These are phyloP conservation scores for Nomada hirtipes DNA, from an alignment of 2,888 invertebrate species.

Conservation along the genomic window DNA sequence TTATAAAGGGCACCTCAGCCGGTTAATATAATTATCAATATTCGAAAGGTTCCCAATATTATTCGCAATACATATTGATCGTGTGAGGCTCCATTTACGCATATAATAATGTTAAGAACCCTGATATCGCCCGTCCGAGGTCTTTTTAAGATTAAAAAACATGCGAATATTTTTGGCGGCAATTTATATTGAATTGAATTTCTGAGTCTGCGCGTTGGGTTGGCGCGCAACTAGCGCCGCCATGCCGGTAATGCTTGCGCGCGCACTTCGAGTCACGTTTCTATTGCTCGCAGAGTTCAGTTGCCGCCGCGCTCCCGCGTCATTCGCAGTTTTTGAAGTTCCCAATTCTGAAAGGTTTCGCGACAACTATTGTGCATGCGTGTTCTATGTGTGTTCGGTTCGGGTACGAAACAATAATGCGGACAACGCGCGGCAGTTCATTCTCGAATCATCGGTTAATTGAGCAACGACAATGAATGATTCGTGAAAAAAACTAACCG, in stretches of 20 bases:
- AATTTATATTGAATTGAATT: not conserved
- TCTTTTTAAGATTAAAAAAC: not conserved
- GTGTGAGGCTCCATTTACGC: no score
- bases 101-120: no score
- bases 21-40: no score
- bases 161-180: not conserved
- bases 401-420: not conserved
- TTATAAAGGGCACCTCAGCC: no score
- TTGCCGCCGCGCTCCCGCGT: constrained; percentile 68
- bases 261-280: constrained; percentile 72
- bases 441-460: not conserved
- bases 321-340: constrained; percentile 60
- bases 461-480: not conserved
- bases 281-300: constrained; percentile 59
- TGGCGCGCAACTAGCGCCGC: constrained; percentile 13
- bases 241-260: constrained; percentile 53
- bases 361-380: not conserved
- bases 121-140: no score
- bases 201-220: not conserved
- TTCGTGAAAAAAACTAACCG: not conserved
- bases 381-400: not conserved
- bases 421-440: not conserved
- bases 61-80: no score
- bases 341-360: constrained; percentile 6
- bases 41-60: no score